A percentile compares a stretch with the other conserved stretches of the same genome.
Conservation (phyloP, 1,140 invertebrate genomes). For the Cotesia typhae region DNA sequence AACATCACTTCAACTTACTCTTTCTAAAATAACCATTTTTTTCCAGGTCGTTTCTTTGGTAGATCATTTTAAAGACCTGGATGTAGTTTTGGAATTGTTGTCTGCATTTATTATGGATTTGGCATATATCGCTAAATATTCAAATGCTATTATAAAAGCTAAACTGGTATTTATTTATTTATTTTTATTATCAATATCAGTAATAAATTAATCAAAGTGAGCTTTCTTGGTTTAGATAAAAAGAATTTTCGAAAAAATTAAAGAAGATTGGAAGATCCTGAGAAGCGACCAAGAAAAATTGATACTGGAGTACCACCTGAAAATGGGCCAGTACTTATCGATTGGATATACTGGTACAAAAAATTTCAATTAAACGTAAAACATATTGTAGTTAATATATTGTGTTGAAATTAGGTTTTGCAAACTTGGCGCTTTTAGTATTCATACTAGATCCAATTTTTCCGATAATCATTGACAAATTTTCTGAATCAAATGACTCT, state of each 20-base stretch:
- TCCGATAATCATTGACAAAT: slow-evolving; percentile 7
- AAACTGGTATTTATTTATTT: background rate
- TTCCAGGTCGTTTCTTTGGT: background rate
- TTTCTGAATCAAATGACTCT: slow-evolving; percentile 7
- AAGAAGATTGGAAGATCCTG: background rate
- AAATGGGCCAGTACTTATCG: background rate
- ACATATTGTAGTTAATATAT: too few species aligned
- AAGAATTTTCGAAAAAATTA: background rate
- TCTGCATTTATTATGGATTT: background rate
- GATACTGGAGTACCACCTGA: background rate
- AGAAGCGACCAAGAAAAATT: background rate
- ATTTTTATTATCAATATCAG: too few species aligned
- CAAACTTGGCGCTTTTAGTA: background rate
- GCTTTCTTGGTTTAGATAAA: background rate
- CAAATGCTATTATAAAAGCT: background rate
- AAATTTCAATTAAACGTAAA: background rate
- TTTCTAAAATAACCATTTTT: background rate
- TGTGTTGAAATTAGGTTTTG: too few species aligned
- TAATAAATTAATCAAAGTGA: too few species aligned
- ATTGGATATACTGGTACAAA: background rate
- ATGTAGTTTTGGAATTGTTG: background rate
- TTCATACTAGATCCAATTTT: slow-evolving; percentile 22
- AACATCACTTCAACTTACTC: background rate
- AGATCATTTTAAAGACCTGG: background rate
- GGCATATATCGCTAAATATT: background rate